Base-by-base conservation (phyloP, 2,113 vertebrate genomes). In the Myrmecobius fasciatus region DNA sequence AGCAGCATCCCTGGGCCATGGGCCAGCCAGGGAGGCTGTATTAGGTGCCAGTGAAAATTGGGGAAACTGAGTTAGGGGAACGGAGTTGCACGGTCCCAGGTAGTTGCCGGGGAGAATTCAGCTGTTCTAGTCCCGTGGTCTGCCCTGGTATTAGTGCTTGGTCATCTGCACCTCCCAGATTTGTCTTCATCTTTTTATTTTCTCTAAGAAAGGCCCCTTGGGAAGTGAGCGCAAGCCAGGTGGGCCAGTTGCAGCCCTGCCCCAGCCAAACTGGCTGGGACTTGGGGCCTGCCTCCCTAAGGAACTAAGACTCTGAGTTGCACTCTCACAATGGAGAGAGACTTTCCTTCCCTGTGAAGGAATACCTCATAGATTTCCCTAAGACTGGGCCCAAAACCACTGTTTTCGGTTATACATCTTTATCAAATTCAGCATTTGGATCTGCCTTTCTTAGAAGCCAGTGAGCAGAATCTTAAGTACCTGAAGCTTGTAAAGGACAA, bases 1-100 rank as follows among this genome's bases (percentile, higher is more conserved):
- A 43, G 48, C 6, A 36, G 14, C 67, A 52, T 95, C 67, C 43
- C 51, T 93, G n/a, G 26, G 51, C 93, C 91, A 94, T n/a, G 46
- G 89, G 56, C 3, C 36, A 3, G 93, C 54, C 92, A 49, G 46
- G 52, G 92, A 25, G 25, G 28, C 56, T n/a, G 54, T 25, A 28
- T 67, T 94, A 48, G 49, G 47, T 36, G 91, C 56, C 3, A 95
- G 94, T 94, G 75, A 90, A 93, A 83, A 48, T 47, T 6, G 67
- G 56, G 90, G 91, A 47, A 36, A 8, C 89, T 46, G 53, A 89
- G 43, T 53, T 20, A 43, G 31, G 91, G 91, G 92, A 92, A 93
- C 75, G 48, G 51, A 22, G 25, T 93, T 52, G 54, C 83, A 8
- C 54, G 11, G 53, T 92, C 43, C 8, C 91, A 93, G 26, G 25